Percentiles rank a stretch among this genome's conserved stretches.
These are phyloP conservation scores for Capitulum mitella DNA, from an alignment of 2,888 invertebrate genomes.

Conservation along the genomic window DNA sequence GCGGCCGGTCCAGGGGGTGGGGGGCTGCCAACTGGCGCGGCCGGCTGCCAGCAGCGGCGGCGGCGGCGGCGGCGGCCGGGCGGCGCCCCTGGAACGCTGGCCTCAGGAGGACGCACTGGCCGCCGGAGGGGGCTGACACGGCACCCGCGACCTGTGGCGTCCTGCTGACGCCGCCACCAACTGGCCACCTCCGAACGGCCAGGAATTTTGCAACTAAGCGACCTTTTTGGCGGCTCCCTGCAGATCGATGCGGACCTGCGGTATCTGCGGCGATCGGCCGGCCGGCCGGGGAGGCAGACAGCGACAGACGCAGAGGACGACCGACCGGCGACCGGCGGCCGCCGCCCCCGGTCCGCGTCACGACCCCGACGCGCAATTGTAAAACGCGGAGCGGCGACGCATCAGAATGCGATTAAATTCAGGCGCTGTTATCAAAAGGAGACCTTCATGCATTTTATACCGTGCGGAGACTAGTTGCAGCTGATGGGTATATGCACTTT, in stretches of 20 bases:
- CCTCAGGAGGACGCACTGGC: no score
- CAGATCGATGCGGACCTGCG: neutral
- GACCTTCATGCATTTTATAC: no score
- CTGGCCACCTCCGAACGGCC: neutral
- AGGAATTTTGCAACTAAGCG: slow-evolving; percentile 1
- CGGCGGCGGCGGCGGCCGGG: neutral
- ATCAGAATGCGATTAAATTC: no score
- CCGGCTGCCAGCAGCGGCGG: neutral
- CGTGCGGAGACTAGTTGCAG: no score
- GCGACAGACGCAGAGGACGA: neutral
- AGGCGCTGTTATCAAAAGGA: no score
- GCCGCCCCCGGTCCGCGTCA: neutral
- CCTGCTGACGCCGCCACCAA: slow-evolving; percentile 3
- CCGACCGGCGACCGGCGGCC: no score
- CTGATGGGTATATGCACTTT: no score
- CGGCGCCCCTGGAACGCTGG: no score
- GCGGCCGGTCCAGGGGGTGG: neutral
- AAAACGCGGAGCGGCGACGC: no score
- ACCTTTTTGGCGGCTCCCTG: neutral
- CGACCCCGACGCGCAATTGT: no score
- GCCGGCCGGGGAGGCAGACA: neutral
- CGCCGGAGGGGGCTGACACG: neutral
- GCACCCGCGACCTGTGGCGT: slow-evolving; percentile 2
- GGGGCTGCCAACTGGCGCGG: neutral
- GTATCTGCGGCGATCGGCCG: neutral